These are phyloP conservation scores for Phortica variegata DNA, from an alignment of 1,140 invertebrate genomes.

Conservation along the genomic window DNA sequence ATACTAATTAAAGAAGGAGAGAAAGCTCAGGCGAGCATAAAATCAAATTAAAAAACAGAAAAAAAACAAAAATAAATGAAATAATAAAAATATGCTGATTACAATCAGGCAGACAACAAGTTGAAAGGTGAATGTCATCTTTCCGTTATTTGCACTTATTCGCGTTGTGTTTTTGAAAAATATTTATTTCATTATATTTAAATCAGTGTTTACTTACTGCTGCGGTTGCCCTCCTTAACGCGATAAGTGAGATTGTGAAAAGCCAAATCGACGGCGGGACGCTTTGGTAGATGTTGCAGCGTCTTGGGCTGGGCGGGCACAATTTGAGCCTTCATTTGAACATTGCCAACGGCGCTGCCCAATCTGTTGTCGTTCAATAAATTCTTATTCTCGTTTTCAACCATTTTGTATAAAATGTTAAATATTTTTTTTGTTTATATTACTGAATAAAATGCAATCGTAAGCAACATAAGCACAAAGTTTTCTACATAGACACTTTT, in stretches of 20 bases:
- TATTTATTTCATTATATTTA: too few relatives aligned
- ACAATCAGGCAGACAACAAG: too few relatives aligned
- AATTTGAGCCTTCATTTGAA: slow-evolving; percentile 42
- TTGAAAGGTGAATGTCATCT: too few relatives aligned
- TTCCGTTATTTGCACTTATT: neutral
- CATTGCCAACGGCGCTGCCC: slow-evolving; percentile 17
- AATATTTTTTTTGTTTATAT: slow-evolving; percentile 2
- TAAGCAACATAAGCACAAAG: neutral
- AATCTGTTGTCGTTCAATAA: slow-evolving; percentile 59
- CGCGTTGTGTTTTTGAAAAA: neutral
- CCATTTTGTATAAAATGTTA: slow-evolving; percentile 33
- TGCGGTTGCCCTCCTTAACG: slow-evolving; percentile 78
- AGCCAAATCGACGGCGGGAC: slow-evolving; percentile 83
- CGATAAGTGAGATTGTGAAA: slow-evolving; percentile 83
- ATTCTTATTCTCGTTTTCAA: slow-evolving; percentile 57
- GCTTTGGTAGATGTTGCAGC: slow-evolving; percentile 77
- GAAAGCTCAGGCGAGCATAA: too few relatives aligned
- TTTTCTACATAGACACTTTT: slow-evolving; percentile 2
- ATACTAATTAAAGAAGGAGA: too few relatives aligned
- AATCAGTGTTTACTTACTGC: slow-evolving; percentile 66
- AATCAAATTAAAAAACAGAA: neutral
- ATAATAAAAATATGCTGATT: neutral
- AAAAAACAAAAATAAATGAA: neutral
- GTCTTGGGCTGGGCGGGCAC: slow-evolving; percentile 71
- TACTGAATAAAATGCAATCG: slow-evolving; percentile 21